Conservation (phyloP, 2,113 vertebrate species). For the Petrocephalus zakoni region DNA sequence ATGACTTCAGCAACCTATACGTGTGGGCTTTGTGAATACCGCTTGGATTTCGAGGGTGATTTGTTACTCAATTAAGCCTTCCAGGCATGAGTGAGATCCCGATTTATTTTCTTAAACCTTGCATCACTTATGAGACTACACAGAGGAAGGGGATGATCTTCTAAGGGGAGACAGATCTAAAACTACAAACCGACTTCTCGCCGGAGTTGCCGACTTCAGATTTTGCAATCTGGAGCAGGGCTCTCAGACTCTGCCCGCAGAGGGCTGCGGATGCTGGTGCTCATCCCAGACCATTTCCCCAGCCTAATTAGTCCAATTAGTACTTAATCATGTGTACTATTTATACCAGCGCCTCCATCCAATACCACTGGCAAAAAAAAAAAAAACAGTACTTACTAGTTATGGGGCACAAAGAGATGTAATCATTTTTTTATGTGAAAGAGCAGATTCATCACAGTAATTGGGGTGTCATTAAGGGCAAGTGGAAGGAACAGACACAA, state of each 20-base stretch:
- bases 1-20: not conserved
- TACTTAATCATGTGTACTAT: constrained; percentile 10
- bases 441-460: constrained; percentile 5
- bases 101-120: not conserved
- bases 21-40: not conserved
- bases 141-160: not conserved
- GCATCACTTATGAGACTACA: not conserved
- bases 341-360: not conserved
- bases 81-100: not conserved
- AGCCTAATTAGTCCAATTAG: constrained; percentile 4
- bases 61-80: not conserved
- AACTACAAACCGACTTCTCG: not conserved
- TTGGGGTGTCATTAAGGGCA: not conserved
- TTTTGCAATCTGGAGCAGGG: not conserved
- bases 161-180: not conserved
- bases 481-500: not conserved
- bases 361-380: not conserved
- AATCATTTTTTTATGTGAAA: constrained; percentile 11
- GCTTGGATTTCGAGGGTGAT: not conserved
- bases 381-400: constrained; percentile 4
- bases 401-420: constrained; percentile 5
- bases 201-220: not conserved
- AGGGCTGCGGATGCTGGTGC: not conserved
- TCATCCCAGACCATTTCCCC: not conserved
- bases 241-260: not conserved